Conservation (phyloP, 2,797 vertebrate genomes). For the Todus mexicanus region DNA sequence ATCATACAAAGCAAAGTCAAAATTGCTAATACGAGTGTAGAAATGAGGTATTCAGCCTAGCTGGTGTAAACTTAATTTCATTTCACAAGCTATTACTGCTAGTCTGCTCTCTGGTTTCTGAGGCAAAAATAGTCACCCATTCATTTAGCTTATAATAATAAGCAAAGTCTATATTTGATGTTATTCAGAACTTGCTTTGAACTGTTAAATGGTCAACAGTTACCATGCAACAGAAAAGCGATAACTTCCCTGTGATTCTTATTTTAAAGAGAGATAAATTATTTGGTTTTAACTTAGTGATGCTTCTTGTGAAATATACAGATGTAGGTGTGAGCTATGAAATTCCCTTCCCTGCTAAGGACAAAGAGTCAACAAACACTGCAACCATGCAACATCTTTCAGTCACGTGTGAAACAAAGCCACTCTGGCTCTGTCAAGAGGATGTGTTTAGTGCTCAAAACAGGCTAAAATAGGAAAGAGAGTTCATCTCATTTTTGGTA, state of each 20-base stretch:
- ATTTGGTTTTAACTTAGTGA: background rate
- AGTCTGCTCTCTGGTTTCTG: constrained; percentile 1
- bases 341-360: background rate
- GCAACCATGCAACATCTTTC: background rate
- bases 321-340: background rate
- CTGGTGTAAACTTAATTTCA: constrained; percentile 31
- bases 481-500: background rate
- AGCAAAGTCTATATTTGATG: background rate
- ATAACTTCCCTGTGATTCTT: background rate
- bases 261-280: background rate
- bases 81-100: constrained; percentile 50
- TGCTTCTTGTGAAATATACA: background rate
- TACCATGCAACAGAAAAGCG: background rate
- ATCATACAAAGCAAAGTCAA: constrained; percentile 14
- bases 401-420: background rate
- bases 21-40: constrained; percentile 20
- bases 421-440: background rate
- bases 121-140: constrained; percentile 47
- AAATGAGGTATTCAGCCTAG: constrained; percentile 36
- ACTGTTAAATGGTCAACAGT: constrained; percentile 18
- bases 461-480: background rate
- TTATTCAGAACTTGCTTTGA: constrained; percentile 21
- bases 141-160: constrained; percentile 13
- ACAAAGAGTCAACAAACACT: background rate
- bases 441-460: background rate